Conservation (phyloP, 2,113 vertebrate species). For the Mungos mungo region DNA sequence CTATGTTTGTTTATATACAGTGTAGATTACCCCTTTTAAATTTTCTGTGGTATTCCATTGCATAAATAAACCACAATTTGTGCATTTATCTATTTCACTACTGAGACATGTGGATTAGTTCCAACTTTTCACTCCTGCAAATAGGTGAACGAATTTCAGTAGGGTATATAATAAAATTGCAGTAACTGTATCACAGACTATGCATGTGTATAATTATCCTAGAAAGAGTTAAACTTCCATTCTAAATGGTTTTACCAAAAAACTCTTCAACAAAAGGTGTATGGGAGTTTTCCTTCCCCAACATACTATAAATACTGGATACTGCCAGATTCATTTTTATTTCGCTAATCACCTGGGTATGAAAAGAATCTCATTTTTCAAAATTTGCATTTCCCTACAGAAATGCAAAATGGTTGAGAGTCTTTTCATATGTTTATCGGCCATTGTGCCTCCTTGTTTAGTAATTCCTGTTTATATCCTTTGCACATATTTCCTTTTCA, state of each 20-base stretch:
- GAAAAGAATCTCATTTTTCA: conserved; percentile 54
- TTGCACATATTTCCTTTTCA: conserved; percentile 1
- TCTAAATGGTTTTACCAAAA: not conserved
- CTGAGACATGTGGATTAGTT: not conserved
- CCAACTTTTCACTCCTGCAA: not conserved
- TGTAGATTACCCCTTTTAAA: not conserved
- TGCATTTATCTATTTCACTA: not conserved
- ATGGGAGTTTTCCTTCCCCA: not conserved
- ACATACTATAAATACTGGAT: not conserved
- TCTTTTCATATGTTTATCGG: conserved; percentile 64
- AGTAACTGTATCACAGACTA: not conserved
- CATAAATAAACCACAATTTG: not conserved
- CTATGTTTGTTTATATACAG: not conserved
- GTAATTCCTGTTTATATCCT: conserved; percentile 38
- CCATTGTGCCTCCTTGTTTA: conserved; percentile 17
- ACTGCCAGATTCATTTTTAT: conserved; percentile 49
- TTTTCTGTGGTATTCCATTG: not conserved
- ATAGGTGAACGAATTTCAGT: not conserved
- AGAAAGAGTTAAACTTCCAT: not conserved
- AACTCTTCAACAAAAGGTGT: not conserved
- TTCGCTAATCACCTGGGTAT: conserved; percentile 38
- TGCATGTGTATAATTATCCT: not conserved
- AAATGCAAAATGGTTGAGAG: conserved; percentile 43
- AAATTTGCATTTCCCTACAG: conserved; percentile 55
- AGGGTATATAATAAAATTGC: not conserved